Base-by-base conservation (phyloP, 2,797 vertebrate species). In the Argyrosomus regius region DNA sequence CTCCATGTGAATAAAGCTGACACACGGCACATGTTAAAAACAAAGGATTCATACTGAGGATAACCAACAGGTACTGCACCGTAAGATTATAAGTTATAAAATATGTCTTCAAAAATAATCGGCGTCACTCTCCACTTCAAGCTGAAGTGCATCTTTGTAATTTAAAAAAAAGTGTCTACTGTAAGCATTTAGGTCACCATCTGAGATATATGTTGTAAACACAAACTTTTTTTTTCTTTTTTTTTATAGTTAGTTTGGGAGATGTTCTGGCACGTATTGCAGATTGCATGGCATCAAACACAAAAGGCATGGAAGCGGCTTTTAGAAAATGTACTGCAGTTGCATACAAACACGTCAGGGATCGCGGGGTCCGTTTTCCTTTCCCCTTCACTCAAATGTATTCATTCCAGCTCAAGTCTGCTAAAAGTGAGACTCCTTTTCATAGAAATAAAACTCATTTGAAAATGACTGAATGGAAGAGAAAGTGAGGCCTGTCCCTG, bases 131-230 rank as follows among this genome's bases (percentile, higher is more conserved):
- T 77, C 69, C 76, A 87, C 57, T 70, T 89, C 82, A 74, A 66
- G 58, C 61, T 78, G 74, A 94, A 92, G 91, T 85, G 86, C 65
- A 64, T 77, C 72, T 82, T 67, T 73, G 52, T 72, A 56, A 85
- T 87, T 57, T 79, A 67, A 71, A 68, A 65, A 65, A 85, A 82
- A 77, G 24, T 18, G 28, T 70, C 49, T 67, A 77, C 41, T 46
- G 12, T 65, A 70, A 92, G 91, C 92, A 93, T 90, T 94, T 89
- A 92, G 91, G 88, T 93, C 93, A 94, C 93, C 91, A 70, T 94
- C 92, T 86, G 90, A 96, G 92, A 96, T 94, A 95, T 91, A 88
- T 88, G 87, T 85, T 92, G 90, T 96, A 96, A 95, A 96, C 96
- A 96, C 94, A 90, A 88, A 70, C 1, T 22, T 45, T 50, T 71